Percentiles rank a stretch among this genome's conserved stretches.
Conservation (phyloP, 2,113 vertebrate species). For the Verasper variegatus region DNA sequence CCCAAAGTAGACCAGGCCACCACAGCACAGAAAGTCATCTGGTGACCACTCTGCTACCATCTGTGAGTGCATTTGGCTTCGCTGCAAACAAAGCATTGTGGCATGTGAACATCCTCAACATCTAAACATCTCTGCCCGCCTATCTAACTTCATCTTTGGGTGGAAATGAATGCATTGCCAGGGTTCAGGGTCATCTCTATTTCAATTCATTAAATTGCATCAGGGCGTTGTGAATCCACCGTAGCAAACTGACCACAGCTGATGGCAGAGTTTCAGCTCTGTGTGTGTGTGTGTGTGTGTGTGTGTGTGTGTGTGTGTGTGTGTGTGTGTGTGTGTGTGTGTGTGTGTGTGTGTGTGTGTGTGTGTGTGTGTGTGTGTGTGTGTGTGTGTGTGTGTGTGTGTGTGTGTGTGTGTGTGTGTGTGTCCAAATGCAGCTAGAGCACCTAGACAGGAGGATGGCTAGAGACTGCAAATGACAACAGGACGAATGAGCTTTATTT, state of each 20-base stretch:
- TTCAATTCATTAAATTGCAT: conserved; percentile 61
- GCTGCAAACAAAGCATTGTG: conserved; percentile 62
- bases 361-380: too few species aligned
- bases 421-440: conserved; percentile 57
- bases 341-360: too few species aligned
- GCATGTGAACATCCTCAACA: conserved; percentile 44
- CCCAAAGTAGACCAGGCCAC: conserved; percentile 53
- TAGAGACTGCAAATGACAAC: conserved; percentile 63
- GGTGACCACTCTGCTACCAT: conserved; percentile 67
- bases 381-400: too few species aligned
- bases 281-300: neutral
- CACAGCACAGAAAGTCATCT: conserved; percentile 67
- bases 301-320: too few species aligned
- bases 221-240: conserved; percentile 32
- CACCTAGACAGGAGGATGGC: conserved; percentile 51
- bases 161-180: conserved; percentile 63
- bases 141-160: conserved; percentile 46
- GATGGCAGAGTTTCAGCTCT: conserved; percentile 63
- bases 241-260: conserved; percentile 58
- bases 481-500: conserved; percentile 73
- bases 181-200: conserved; percentile 64
- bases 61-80: conserved; percentile 61
- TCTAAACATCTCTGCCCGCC: conserved; percentile 49
- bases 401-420: too few species aligned
- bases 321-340: too few species aligned